Conservation (phyloP, 2,888 invertebrate species). For the Anodontia alba region DNA sequence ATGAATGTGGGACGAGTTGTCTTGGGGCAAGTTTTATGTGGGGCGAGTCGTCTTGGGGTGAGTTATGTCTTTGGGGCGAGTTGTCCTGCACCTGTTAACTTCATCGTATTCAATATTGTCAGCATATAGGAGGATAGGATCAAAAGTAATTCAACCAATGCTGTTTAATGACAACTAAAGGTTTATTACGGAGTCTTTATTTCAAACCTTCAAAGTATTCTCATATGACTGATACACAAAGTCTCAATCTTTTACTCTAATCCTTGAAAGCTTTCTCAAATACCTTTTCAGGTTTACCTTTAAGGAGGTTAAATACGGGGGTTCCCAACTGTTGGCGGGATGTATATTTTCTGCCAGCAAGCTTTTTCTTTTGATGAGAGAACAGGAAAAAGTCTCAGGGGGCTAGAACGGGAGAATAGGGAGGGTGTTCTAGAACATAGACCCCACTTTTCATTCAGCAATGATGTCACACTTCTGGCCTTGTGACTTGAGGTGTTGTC, state of each 20-base stretch:
- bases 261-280: slow-evolving; percentile 19
- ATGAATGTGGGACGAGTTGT: too few relatives aligned
- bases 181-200: background rate
- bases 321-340: slow-evolving; percentile 9
- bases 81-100: too few relatives aligned
- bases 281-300: slow-evolving; percentile 10
- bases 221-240: slow-evolving; percentile 14
- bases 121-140: background rate
- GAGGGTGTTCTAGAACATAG: background rate
- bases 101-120: too few relatives aligned
- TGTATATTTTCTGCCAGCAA: slow-evolving; percentile 14
- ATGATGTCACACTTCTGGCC: background rate
- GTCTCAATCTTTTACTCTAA: slow-evolving; percentile 18
- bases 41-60: too few relatives aligned
- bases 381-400: slow-evolving; percentile 5
- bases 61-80: too few relatives aligned
- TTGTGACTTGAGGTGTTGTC: background rate
- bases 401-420: slow-evolving; percentile 22
- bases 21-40: too few relatives aligned
- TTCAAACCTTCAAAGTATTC: slow-evolving; percentile 24
- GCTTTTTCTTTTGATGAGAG: background rate
- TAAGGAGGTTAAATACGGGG: slow-evolving; percentile 10
- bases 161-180: background rate
- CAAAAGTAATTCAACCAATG: background rate
- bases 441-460: background rate